Conservation (phyloP, 1,140 invertebrate genomes). For the Rhagoletis pomonella region DNA sequence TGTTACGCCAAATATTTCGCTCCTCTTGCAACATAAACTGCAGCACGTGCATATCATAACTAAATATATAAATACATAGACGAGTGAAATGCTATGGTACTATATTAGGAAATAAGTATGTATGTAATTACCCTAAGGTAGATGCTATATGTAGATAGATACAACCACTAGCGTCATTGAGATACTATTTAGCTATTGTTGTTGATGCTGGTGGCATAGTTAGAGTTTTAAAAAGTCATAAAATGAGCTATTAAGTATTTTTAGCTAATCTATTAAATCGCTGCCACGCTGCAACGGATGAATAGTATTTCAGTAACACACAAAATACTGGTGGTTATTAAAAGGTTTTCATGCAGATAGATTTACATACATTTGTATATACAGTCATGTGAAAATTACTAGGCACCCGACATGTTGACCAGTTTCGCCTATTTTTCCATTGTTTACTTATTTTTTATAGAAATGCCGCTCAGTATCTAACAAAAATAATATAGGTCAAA, state of each 20-base stretch:
- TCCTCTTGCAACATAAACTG: slow-evolving; percentile 17
- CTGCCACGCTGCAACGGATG: neutral
- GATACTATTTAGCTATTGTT: neutral
- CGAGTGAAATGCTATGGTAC: neutral
- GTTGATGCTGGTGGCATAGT: neutral
- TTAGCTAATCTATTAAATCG: slow-evolving; percentile 8
- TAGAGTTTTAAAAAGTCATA: neutral
- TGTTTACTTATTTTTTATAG: too few species aligned
- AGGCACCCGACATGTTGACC: too few species aligned
- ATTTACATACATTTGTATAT: too few species aligned
- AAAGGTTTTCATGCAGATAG: too few species aligned
- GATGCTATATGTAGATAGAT: neutral
- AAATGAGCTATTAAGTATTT: neutral
- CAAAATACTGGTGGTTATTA: too few species aligned
- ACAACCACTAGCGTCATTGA: neutral
- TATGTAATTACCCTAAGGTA: neutral
- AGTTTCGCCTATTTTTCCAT: too few species aligned
- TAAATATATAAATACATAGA: neutral
- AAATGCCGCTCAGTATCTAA: too few species aligned
- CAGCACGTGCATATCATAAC: slow-evolving; percentile 31
- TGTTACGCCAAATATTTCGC: slow-evolving; percentile 28
- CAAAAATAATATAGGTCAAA: too few species aligned
- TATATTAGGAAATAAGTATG: neutral
- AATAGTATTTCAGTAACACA: neutral
- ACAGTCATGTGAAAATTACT: too few species aligned